Conservation (phyloP, 2,888 invertebrate genomes). For the Hirudinaria manillensis region DNA sequence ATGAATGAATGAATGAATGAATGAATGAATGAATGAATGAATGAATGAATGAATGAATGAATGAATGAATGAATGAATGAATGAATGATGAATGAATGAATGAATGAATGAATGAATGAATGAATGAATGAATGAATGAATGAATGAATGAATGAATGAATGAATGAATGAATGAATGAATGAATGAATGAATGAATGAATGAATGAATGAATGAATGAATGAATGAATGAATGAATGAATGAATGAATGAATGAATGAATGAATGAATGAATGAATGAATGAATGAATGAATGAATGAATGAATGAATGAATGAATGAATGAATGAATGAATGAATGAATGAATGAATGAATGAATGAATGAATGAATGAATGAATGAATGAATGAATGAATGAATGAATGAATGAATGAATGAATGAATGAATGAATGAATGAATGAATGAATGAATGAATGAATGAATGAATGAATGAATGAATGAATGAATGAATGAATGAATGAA, state of each 20-base stretch:
- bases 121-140: no score
- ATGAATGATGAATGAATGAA: neutral
- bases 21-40: constrained; percentile 7
- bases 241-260: neutral
- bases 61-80: neutral
- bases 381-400: neutral
- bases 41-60: constrained; percentile 7
- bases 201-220: neutral
- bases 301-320: neutral
- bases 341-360: constrained; percentile 7
- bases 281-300: neutral
- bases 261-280: neutral
- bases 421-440: neutral
- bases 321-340: neutral
- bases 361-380: neutral
- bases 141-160: no score
- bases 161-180: no score
- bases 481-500: neutral
- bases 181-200: neutral
- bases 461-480: neutral
- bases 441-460: neutral
- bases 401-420: neutral
- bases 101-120: no score
- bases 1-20: constrained; percentile 7
- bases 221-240: neutral